Conservation (phyloP, 2,113 vertebrate species). For the Brachypodius melanocephalos region DNA sequence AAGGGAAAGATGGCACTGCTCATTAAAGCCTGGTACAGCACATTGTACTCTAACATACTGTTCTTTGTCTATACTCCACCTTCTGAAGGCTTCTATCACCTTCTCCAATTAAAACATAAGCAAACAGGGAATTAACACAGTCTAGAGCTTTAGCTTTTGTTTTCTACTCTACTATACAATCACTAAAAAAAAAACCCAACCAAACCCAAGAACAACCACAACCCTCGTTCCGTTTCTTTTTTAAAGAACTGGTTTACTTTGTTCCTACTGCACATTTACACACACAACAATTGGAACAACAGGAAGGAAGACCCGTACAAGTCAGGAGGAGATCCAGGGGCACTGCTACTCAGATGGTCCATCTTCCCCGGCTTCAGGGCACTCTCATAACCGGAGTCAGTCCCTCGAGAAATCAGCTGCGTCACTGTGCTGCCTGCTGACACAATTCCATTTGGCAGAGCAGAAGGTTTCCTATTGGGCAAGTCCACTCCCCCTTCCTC, state of each 20-base stretch:
- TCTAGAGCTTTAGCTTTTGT: background rate
- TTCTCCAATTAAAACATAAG: background rate
- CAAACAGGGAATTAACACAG: background rate
- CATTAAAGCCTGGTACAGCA: background rate
- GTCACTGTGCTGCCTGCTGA: slow-evolving; percentile 78
- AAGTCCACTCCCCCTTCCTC: slow-evolving; percentile 88
- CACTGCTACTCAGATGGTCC: slow-evolving; percentile 85
- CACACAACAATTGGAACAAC: background rate
- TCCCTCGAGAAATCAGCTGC: slow-evolving; percentile 89
- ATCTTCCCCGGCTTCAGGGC: slow-evolving; percentile 87
- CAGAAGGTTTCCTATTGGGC: slow-evolving; percentile 82
- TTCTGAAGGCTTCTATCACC: background rate
- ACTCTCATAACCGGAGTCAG: slow-evolving; percentile 83
- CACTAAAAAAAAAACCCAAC: background rate
- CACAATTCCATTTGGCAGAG: slow-evolving; percentile 89
- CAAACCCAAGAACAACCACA: background rate
- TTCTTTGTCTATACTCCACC: background rate
- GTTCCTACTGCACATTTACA: background rate
- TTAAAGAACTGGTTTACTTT: background rate
- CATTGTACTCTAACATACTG: background rate
- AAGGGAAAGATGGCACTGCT: background rate
- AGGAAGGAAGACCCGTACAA: slow-evolving; percentile 75
- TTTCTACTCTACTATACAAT: background rate
- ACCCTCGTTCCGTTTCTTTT: background rate
- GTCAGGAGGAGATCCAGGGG: slow-evolving; percentile 93